These are phyloP conservation scores for Platalea minor DNA, from an alignment of 2,797 vertebrate species.

Conservation along the genomic window DNA sequence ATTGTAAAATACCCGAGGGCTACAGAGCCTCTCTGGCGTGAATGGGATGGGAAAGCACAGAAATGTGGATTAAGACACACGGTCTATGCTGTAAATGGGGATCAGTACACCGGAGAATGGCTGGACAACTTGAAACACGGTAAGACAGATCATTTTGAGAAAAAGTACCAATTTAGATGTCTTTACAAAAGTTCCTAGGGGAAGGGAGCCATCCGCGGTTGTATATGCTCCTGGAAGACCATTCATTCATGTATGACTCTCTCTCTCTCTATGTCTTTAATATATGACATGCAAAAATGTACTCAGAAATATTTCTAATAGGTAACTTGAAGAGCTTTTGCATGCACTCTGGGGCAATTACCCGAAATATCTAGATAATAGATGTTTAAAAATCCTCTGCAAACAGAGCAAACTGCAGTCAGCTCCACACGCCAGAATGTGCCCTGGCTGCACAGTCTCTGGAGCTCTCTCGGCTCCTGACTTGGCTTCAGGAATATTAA, in stretches of 20 bases:
- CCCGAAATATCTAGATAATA: not conserved
- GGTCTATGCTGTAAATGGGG: conserved; percentile 79
- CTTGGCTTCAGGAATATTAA: not conserved
- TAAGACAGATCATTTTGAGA: conserved; percentile 56
- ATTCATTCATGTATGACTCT: not conserved
- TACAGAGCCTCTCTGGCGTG: conserved; percentile 64
- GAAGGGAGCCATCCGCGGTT: not conserved
- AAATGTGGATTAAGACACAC: conserved; percentile 81
- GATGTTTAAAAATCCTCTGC: not conserved
- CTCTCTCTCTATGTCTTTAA: not conserved
- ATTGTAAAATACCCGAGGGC: conserved; percentile 61
- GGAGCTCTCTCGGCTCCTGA: not conserved
- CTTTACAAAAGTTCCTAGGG: not conserved
- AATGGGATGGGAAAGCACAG: conserved; percentile 81
- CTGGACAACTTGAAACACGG: conserved; percentile 87
- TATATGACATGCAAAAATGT: not conserved
- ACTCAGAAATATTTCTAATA: not conserved
- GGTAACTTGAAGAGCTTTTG: not conserved
- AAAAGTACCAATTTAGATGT: not conserved
- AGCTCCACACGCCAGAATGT: not conserved
- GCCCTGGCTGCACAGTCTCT: not conserved
- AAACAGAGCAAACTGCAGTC: not conserved
- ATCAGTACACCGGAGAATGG: conserved; percentile 90
- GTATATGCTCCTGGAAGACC: not conserved
- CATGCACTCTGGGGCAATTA: not conserved